Percentiles rank a stretch among this genome's conserved stretches.
Conservation (phyloP, 2,797 vertebrate species). For the Sebastes miniatus region DNA sequence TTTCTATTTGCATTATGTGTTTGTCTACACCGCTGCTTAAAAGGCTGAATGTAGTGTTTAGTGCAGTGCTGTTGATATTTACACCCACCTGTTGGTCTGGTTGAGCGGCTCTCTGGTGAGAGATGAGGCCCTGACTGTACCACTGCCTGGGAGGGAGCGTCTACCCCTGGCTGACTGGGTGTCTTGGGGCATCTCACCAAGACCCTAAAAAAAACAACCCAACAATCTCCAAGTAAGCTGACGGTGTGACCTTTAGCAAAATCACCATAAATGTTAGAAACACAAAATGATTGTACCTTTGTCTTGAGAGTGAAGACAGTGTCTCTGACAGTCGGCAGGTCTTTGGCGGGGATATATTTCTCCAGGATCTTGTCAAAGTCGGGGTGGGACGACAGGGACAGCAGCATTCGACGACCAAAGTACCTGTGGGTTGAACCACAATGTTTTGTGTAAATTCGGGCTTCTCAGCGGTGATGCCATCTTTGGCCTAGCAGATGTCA, state of each 20-base stretch:
- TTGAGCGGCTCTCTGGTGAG: conserved; percentile 84
- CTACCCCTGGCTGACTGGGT: conserved; percentile 89
- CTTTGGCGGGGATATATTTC: conserved; percentile 87
- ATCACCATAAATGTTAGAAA: neutral
- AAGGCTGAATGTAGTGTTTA: neutral
- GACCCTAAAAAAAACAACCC: conserved; percentile 79
- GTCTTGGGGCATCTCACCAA: conserved; percentile 90
- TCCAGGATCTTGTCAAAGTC: conserved; percentile 92
- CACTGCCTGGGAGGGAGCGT: conserved; percentile 85
- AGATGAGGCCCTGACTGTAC: conserved; percentile 85
- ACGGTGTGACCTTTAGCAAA: neutral
- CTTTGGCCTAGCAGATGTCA: neutral
- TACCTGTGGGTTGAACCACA: conserved; percentile 80
- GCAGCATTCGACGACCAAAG: conserved; percentile 92
- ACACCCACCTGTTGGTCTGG: conserved; percentile 82
- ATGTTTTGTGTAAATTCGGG: neutral
- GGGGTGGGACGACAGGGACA: conserved; percentile 86
- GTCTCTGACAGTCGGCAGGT: conserved; percentile 88
- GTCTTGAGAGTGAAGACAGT: conserved; percentile 85
- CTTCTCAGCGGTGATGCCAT: neutral
- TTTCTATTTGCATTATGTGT: neutral
- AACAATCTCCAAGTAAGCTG: conserved; percentile 14
- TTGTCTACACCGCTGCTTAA: neutral
- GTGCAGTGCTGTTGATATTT: neutral
- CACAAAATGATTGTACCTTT: conserved; percentile 81